Evolutionary conservation across 2,797 vertebrate species (phyloP).

Genomic region (Brachymystax lenok): DNA sequence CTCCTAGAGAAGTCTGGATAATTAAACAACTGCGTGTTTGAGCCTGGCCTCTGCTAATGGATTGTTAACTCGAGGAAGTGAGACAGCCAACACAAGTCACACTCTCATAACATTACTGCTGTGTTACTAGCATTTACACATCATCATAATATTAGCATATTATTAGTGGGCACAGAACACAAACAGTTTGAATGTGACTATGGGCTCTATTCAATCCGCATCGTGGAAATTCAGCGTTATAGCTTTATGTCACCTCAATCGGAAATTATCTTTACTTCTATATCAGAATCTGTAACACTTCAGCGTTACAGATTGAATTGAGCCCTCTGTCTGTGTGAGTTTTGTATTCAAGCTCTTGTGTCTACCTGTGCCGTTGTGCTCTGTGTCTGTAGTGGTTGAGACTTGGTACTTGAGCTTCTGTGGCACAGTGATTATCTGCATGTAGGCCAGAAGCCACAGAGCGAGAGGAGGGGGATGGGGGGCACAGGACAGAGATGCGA

Average conservation of each 20-base stretch:
- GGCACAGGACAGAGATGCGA: constrained; percentile 69
- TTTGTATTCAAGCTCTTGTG: constrained; percentile 15
- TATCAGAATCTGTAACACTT: too few species aligned
- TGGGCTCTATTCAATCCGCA: too few species aligned
- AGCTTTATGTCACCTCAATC: too few species aligned
- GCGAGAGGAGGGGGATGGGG: neutral
- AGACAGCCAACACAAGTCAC: constrained; percentile 67
- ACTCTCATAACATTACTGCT: neutral
- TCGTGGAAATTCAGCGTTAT: too few species aligned
- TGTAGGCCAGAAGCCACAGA: constrained; percentile 39
- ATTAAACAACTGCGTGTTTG: constrained; percentile 78
- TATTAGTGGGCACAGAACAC: constrained; percentile 11
- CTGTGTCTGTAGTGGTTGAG: constrained; percentile 39
- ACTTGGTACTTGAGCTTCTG: constrained; percentile 45
- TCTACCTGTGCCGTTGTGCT: constrained; percentile 41
- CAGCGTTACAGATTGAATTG: too few species aligned
- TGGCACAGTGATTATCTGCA: constrained; percentile 32
- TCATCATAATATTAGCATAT: neutral
- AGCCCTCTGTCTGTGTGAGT: constrained; percentile 5
- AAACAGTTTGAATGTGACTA: neutral
- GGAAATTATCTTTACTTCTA: too few species aligned
- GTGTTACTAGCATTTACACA: too few species aligned
- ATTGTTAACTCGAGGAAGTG: constrained; percentile 72
- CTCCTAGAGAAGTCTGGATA: constrained; percentile 63
- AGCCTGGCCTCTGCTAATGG: constrained; percentile 68